Evolutionary conservation across 92 coral and sea anemone species (phyloP), one percentile per base, ranked within the genome.

Genomic region (Meandrina meandrites): DNA sequence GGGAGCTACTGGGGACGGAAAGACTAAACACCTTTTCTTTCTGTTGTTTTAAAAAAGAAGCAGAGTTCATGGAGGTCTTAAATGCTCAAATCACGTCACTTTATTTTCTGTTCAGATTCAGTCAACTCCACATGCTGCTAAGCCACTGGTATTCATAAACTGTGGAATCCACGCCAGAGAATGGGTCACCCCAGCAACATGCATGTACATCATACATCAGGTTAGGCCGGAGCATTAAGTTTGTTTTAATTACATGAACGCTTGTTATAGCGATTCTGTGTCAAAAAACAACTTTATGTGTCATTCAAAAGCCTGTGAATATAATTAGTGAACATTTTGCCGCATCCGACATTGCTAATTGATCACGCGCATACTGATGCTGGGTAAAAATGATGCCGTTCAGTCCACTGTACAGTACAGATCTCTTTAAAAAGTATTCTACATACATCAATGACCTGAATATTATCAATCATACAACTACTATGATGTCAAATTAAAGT

Each of bases 151-250:
- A 48, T 92, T 92, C n/a, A 86, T 91, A 84, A 91, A 89, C 81
- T 92, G 94, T 90, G 94, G 94, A 31, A 92, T 92, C 9, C 94
- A 92, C 66, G 92, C 94, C 4, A 81, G 94, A 79, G 94, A 92
- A 56, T 92, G 94, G 94, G 88, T 92, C 47, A 86, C 92, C 17
- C 92, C 92, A 19, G 94, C 94, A 48, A 92, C 93, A n/a, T 92
- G 94, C 27, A 83, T 92, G 94, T 92, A 89, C 66, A 40, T 77
- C 73, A 86, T 92, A 19, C 83, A 90, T 24, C 92, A 92, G 91
- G 94, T 92, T 1, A 13, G 87, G 18, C 15, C 10, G 6, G 67
- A 4, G 9, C 1, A 15, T 79, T 57, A 21, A 40, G 30, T 56
- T 54, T 10, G 31, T 62, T 66, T 57, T 13, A 1, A 13, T 9